phyloP scores from a whole-genome alignment of 1,140 invertebrate genomes.

The Cyclargus thomasi region DNA sequence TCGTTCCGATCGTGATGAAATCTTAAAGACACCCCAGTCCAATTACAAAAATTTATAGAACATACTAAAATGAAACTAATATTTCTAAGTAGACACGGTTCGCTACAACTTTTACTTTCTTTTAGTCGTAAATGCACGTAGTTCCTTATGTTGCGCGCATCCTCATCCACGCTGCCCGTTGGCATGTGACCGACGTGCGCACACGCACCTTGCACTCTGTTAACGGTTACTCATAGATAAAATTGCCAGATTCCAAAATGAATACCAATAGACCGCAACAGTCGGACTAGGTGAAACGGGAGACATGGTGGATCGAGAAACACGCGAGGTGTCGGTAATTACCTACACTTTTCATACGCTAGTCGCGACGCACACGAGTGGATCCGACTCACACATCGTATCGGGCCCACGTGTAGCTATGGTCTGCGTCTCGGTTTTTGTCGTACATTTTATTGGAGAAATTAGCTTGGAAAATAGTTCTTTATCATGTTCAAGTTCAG shows the following conservation, averaged over 20 bases:
- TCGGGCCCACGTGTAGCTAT: constrained; percentile 31
- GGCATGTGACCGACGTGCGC: constrained; percentile 23
- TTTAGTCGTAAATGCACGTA: constrained; percentile 42
- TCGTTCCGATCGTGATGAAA: neutral
- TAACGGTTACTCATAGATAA: constrained; percentile 37
- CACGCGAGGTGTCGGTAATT: constrained; percentile 51
- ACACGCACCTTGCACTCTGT: constrained; percentile 40
- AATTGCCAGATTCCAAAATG: constrained; percentile 32
- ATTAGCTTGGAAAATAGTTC: constrained; percentile 74
- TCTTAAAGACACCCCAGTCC: neutral
- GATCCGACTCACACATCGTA: constrained; percentile 37
- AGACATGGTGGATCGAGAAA: constrained; percentile 40
- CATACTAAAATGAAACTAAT: neutral
- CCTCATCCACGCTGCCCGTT: constrained; percentile 35
- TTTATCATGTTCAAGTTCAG: constrained; percentile 75
- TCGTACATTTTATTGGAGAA: constrained; percentile 73
- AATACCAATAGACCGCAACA: constrained; percentile 41
- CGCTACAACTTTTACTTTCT: constrained; percentile 58
- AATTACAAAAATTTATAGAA: neutral
- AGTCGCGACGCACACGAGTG: constrained; percentile 33
- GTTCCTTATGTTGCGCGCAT: constrained; percentile 46
- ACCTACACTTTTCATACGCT: constrained; percentile 46
- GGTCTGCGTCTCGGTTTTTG: constrained; percentile 66
- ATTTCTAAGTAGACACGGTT: constrained; percentile 28
- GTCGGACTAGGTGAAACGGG: constrained; percentile 52